These are phyloP conservation scores for Nephrotoma appendiculata DNA, from an alignment of 2,888 invertebrate genomes.

Conservation along the genomic window DNA sequence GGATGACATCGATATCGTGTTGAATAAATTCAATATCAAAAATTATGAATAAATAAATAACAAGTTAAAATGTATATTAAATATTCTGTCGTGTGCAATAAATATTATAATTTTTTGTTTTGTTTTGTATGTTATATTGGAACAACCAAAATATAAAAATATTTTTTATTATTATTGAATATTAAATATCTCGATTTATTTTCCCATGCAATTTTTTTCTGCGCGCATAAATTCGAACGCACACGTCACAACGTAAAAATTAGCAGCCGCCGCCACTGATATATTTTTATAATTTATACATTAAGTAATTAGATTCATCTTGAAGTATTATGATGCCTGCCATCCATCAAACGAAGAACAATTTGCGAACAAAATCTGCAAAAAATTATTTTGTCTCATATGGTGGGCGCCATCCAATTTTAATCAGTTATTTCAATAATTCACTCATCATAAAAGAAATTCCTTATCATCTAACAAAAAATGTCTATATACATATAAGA, in stretches of 20 bases:
- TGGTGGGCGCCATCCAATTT: neutral
- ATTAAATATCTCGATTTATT: neutral
- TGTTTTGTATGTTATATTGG: neutral
- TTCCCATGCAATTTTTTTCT: neutral
- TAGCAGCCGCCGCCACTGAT: neutral
- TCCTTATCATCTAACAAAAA: neutral
- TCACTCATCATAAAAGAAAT: neutral
- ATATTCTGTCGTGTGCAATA: neutral
- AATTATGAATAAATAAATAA: neutral
- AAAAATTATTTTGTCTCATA: neutral
- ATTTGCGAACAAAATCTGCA: neutral
- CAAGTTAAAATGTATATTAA: neutral
- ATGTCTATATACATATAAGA: neutral
- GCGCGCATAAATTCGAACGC: neutral
- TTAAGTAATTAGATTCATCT: neutral
- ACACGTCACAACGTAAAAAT: neutral
- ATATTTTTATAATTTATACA: neutral
- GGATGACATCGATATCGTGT: neutral
- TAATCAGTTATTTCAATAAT: neutral
- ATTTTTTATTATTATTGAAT: neutral
- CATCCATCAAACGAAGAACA: neutral
- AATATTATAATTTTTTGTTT: neutral
- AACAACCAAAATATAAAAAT: neutral
- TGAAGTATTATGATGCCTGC: neutral
- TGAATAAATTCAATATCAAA: neutral